Conservation (phyloP, 1,140 invertebrate species). For the Penaeus japonicus region DNA sequence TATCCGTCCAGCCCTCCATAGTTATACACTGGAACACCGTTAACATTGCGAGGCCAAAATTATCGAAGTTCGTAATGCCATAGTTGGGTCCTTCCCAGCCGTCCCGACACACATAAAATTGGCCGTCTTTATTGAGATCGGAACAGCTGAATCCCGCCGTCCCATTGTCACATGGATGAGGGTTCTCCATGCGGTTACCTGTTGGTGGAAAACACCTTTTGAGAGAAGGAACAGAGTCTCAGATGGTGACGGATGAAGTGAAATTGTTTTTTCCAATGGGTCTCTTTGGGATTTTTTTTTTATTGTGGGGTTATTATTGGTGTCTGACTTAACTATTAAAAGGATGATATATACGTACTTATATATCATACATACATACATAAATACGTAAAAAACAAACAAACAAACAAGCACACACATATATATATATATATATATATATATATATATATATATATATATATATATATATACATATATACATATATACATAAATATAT, state of each 20-base stretch:
- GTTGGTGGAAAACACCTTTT: background rate
- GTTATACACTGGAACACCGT: slow-evolving; percentile 99
- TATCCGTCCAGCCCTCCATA: slow-evolving; percentile 99
- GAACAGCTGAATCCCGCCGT: slow-evolving; percentile 78
- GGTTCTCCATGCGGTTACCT: slow-evolving; percentile 67
- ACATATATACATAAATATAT: slow-evolving; percentile 3
- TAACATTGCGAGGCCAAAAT: slow-evolving; percentile 99
- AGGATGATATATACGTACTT: too few species aligned
- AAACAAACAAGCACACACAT: too few species aligned
- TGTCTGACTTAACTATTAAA: too few species aligned
- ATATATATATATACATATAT: slow-evolving; percentile 1
- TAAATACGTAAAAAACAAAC: too few species aligned
- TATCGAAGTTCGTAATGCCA: slow-evolving; percentile 99
- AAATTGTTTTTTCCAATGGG: too few species aligned
- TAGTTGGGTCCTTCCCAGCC: slow-evolving; percentile 97
- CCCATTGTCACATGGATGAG: slow-evolving; percentile 74
- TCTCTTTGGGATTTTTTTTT: background rate
- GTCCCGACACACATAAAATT: slow-evolving; percentile 83
- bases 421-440: too few species aligned
- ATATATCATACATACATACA: too few species aligned
- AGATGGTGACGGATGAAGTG: background rate
- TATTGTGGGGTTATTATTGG: background rate
- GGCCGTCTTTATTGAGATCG: slow-evolving; percentile 79
- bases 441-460: too few species aligned
- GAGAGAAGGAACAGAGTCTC: background rate